Base-by-base conservation (phyloP, 1,140 invertebrate genomes). In the Scaptomyza graminum region DNA sequence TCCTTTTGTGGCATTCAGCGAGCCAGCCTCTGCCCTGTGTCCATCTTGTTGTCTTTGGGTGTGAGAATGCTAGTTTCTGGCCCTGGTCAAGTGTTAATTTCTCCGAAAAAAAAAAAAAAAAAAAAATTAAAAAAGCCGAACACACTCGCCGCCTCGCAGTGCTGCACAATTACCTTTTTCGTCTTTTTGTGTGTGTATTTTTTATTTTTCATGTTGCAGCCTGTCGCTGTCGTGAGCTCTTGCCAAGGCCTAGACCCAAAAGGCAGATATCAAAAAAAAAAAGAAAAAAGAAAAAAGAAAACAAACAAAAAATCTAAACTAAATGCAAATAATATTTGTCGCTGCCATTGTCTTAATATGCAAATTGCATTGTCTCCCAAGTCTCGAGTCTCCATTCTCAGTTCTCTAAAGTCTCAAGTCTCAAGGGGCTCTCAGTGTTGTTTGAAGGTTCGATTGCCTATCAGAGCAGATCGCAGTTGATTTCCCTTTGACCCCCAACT, bases 261-360 rank as follows among this genome's bases (percentile, higher is more conserved):
- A 13, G 5, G 1, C 37, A 62, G 46, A 69, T 62, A 52, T 31
- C 28, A 44, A 51, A 55, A 47, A 12, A 39, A 55, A 34, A 31
- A 31, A 31, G n/a, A 44, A 51, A 55, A 47, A 12, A 39, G 50
- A 55, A 47, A 12, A 39, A 55, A 18, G 18, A 18, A 18, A 18
- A 18, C 18, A 18, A 18, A 18, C 18, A 18, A 18, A 3, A 9
- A 34, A 34, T 34, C 31, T 18, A 22, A 50, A 44, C 13, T 44
- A 64, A 61, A 62, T 68, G 57, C 57, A 47, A 46, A 71, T 34
- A 71, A 66, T 66, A 71, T 71, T 65, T 71, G 62, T 63, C 72
- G 47, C 60, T 74, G 70, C 34, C 80, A 83, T 84, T 84, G 80
- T 84, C 80, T 84, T 63, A 85, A 84, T 80, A 84, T 84, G 80